These are phyloP conservation scores for Pollicipes pollicipes DNA, from an alignment of 1,140 invertebrate species.

Conservation along the genomic window DNA sequence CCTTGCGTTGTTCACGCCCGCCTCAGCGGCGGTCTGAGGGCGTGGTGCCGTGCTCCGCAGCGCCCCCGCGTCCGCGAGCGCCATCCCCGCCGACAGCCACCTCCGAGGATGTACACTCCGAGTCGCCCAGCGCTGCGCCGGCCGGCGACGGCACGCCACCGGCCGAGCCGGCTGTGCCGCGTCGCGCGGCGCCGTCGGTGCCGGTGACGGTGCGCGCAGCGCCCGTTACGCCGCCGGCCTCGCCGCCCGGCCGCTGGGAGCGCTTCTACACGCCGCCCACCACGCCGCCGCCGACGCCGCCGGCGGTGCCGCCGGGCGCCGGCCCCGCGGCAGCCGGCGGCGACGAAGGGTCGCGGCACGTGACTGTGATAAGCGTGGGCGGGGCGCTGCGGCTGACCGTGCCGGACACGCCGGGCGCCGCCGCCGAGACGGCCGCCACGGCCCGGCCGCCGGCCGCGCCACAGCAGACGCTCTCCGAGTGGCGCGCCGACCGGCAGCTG, in stretches of 20 bases:
- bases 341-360: too few species aligned
- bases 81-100: too few species aligned
- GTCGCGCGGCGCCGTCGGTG: background rate
- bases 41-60: too few species aligned
- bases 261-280: background rate
- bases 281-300: background rate
- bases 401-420: slow-evolving; percentile 11
- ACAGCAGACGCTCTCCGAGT: background rate
- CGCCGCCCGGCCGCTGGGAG: background rate
- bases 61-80: too few species aligned
- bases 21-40: too few species aligned
- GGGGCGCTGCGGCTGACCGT: slow-evolving; percentile 5
- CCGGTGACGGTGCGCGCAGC: background rate
- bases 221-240: background rate
- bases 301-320: background rate
- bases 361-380: slow-evolving; percentile 18
- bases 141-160: background rate
- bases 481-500: background rate
- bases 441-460: background rate
- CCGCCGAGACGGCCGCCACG: slow-evolving; percentile 5
- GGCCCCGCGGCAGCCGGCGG: background rate
- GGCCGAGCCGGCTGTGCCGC: background rate
- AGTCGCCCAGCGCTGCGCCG: too few species aligned
- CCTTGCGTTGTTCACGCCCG: too few species aligned
- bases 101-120: too few species aligned